These are phyloP conservation scores for Trissolcus brochymenae DNA, from an alignment of 2,888 invertebrate genomes.

Conservation along the genomic window DNA sequence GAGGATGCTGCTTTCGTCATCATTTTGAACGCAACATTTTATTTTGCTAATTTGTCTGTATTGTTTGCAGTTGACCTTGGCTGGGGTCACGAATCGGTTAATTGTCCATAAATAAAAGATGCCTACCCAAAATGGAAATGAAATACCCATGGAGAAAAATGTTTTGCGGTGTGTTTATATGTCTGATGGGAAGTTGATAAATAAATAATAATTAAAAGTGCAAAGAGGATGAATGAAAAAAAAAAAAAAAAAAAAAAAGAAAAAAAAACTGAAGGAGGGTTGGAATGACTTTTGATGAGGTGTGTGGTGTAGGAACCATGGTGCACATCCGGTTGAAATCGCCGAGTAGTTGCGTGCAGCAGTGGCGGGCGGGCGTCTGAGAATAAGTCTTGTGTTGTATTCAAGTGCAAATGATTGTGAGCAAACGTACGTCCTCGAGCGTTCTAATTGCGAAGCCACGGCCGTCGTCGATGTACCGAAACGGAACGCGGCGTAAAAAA, in stretches of 20 bases:
- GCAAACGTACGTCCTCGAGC: constrained; percentile 45
- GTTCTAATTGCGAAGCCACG: constrained; percentile 57
- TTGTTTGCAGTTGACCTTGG: constrained; percentile 41
- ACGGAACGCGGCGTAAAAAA: constrained; percentile 48
- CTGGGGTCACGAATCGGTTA: constrained; percentile 50
- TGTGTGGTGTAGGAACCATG: constrained; percentile 42
- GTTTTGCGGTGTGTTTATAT: constrained; percentile 42
- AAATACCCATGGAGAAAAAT: too few species aligned
- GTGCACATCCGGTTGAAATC: constrained; percentile 44
- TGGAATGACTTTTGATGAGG: too few species aligned
- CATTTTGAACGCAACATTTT: too few species aligned
- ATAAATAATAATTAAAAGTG: constrained; percentile 10
- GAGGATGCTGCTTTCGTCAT: not conserved
- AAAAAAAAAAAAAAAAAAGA: constrained; percentile 10
- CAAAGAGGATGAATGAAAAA: constrained; percentile 27
- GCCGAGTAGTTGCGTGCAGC: constrained; percentile 63
- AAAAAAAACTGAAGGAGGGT: not conserved
- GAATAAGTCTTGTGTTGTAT: constrained; percentile 59
- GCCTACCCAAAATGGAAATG: too few species aligned
- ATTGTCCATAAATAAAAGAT: too few species aligned
- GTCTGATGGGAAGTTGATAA: constrained; percentile 22
- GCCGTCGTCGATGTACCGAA: constrained; percentile 55
- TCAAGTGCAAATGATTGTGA: constrained; percentile 69
- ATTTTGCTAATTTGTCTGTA: too few species aligned
- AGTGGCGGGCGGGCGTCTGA: constrained; percentile 61